Evolutionary conservation across 2,888 invertebrate species (phyloP), one percentile per base, ranked within the genome.

Genomic region (Chirona hameri): DNA sequence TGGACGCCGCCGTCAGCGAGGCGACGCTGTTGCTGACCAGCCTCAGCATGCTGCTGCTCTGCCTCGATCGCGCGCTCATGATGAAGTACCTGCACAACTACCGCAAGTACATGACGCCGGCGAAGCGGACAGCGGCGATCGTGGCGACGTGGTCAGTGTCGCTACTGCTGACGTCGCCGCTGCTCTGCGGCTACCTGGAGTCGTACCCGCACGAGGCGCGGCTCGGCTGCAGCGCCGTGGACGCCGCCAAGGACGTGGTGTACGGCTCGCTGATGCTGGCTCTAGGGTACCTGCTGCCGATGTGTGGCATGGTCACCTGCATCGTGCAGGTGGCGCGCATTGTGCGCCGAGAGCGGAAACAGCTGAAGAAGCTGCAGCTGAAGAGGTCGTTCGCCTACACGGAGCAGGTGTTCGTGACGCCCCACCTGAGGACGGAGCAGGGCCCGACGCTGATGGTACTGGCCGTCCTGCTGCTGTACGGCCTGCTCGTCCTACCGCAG

Each of bases 1-100:
- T 86, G n/a, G 86, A 85, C 60, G 83, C 86, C 1, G 86, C 85
- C 65, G 79, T 83, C 15, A 85, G 85, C 10, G 84, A 85, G n/a
- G 79, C 85, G 39, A 83, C 86, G 31, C 84, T 85, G 21, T 82
- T 86, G 27, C 84, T 86, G 65, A 85, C 85, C 81, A 84, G 84
- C 46, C 84, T 85, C 72, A 84, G 83, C 0, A 72, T 86, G 7
- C 79, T 83, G 15, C 81, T 86, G 21, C 55, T 86, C 83, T 84
- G 85, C 27, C 80, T 85, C 0, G 86, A 86, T 83, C 84, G 86
- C 79, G 83, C 82, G 55, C 82, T 83, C 65, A 83, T 60, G 84
- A 86, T 83, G 82, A 86, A 83, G 83, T 82, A 83, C 84, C 83
- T 82, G 46, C 85, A 83, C 85, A 76, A 76, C 76, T 76, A 76